Evolutionary conservation across 2,797 vertebrate species (phyloP).

Genomic region (Acridotheres tristis): DNA sequence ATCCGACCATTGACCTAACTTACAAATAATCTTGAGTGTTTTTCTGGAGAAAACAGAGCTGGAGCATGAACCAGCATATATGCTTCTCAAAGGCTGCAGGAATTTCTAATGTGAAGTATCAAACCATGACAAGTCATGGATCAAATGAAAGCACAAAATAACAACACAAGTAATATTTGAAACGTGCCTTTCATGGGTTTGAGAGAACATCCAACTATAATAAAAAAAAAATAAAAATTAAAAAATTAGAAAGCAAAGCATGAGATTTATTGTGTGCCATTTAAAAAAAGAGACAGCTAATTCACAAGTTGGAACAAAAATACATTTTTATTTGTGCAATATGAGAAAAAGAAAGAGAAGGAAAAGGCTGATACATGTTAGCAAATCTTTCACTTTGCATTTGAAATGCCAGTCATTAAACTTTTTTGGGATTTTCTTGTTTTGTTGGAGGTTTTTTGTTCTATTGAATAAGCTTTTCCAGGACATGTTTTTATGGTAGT

Average conservation of each 20-base stretch:
- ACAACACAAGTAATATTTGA: not conserved
- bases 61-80: not conserved
- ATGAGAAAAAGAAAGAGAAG: not conserved
- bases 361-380: not conserved
- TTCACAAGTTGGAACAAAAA: not conserved
- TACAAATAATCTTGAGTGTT: not conserved
- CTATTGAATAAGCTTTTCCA: not conserved
- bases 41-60: not conserved
- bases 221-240: not conserved
- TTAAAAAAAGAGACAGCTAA: not conserved
- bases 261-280: not conserved
- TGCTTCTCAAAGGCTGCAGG: not conserved
- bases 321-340: not conserved
- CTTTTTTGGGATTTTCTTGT: accelerated
- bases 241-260: not conserved
- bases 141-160: not conserved
- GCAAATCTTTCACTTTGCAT: not conserved
- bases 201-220: not conserved
- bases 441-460: accelerated
- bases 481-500: not conserved
- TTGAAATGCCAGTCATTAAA: not conserved
- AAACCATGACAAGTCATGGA: not conserved
- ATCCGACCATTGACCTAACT: not conserved
- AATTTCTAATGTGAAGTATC: not conserved
- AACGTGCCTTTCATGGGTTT: not conserved